Base-by-base conservation (phyloP, 92 coral and sea anemone genomes). In the Porites evermanni region DNA sequence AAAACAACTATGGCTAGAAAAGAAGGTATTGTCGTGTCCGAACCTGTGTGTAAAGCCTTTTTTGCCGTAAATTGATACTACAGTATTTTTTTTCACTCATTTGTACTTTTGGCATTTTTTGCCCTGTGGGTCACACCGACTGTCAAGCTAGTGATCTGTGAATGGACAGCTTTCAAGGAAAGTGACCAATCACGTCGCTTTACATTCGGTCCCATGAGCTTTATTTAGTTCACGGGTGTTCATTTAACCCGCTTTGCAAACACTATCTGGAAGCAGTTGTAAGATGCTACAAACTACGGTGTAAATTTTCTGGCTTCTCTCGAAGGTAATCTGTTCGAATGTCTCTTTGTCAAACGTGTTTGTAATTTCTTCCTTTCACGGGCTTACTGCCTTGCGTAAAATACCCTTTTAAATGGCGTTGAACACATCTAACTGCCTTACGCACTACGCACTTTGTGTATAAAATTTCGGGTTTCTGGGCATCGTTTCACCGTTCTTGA, bases 211-310 rank as follows among this genome's bases (percentile, higher is more conserved):
- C 94, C 89, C 92, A 67, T 79, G 95, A 80, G 92, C 77, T 87
- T 92, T 92, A 91, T 93, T 88, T 88, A 81, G 79, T 73, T 58
- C 83, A 75, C 90, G 84, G 89, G 98, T 94, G 98, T 90, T 94
- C 98, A 94, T 94, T 94, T 94, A 87, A 92, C 91, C 82, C 87
- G 94, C 94, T 91, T 17, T 92, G 94, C 95, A 87, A 92, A 92
- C 87, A 61, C 52, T 8, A 74, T 72, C 66, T 74, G 87, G 74
- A 83, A 83, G 71, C 74, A 18, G 70, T 52, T 11, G 72, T 20
- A 79, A 59, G 60, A 54, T 18, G 73, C 63, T 65, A 73, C 50
- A 63, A 74, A 61, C 80, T 63, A 74, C 79, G 64, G 64, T 52
- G 79, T 83, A 64, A 23, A 63, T 64, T 64, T 38, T 74, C 65